phyloP scores from a whole-genome alignment of 2,113 vertebrate genomes.

The Hiodon tergisus region DNA sequence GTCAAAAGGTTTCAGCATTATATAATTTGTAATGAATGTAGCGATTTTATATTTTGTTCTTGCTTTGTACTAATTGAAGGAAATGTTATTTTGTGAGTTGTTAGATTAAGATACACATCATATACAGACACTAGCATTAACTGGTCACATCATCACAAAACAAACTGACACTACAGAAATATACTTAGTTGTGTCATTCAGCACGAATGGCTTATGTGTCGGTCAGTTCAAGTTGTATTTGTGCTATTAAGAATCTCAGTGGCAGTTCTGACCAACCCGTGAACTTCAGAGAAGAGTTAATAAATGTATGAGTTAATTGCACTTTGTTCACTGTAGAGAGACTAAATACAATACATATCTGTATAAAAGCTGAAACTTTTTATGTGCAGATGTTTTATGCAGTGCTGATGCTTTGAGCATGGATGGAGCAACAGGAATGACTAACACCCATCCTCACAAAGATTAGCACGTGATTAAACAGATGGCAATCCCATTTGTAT shows the following conservation, averaged over 20 bases:
- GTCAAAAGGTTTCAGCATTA: background rate
- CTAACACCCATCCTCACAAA: constrained; percentile 8
- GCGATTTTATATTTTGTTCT: background rate
- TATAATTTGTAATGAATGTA: background rate
- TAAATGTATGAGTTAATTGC: background rate
- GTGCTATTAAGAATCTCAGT: background rate
- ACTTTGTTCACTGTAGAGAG: background rate
- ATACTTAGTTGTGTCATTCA: background rate
- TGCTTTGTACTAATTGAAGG: background rate
- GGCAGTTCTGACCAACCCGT: background rate
- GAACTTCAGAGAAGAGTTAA: too few relatives aligned
- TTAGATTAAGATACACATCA: background rate
- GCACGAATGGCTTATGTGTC: background rate
- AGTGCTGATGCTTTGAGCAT: background rate
- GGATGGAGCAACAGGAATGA: too few relatives aligned
- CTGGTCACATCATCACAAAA: too few relatives aligned
- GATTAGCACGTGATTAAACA: background rate
- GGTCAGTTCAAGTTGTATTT: background rate
- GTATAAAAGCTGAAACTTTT: background rate
- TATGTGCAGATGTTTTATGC: background rate
- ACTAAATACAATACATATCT: background rate
- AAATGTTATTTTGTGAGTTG: too few relatives aligned
- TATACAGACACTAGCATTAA: background rate
- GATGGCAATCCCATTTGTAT: background rate
- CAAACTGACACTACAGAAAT: background rate